Evolutionary conservation across 2,113 vertebrate species (phyloP).

Genomic region (Clarias magur): DNA sequence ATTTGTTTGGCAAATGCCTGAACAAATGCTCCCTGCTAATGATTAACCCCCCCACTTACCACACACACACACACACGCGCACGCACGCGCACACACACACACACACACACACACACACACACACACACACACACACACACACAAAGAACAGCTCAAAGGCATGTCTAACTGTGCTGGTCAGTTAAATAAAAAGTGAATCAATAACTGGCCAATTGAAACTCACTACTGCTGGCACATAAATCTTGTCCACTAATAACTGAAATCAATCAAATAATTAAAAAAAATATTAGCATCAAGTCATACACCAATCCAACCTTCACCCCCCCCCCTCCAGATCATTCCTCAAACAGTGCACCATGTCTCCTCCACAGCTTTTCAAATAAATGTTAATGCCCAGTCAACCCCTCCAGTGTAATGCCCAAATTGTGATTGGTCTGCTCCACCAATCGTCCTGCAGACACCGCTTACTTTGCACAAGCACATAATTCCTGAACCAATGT

Average conservation of each 20-base stretch:
- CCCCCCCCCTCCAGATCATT: background rate
- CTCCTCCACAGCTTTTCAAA: background rate
- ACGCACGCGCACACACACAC: no score
- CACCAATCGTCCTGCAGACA: background rate
- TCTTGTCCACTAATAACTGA: background rate
- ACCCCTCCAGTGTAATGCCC: background rate
- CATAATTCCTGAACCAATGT: background rate
- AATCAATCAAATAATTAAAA: background rate
- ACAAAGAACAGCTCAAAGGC: background rate
- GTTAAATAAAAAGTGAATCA: background rate
- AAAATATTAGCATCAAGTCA: background rate
- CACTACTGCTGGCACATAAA: background rate
- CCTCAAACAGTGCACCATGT: background rate
- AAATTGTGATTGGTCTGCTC: background rate
- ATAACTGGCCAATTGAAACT: background rate
- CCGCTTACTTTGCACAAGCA: background rate
- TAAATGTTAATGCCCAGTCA: background rate
- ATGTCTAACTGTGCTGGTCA: background rate
- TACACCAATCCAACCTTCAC: background rate
- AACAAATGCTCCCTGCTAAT: conserved; percentile 27
- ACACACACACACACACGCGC: no score
- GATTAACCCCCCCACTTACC: background rate
- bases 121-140: background rate
- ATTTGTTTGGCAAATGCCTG: conserved; percentile 20
- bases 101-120: no score